phyloP scores from a whole-genome alignment of 1,140 invertebrate species.

The Eupeodes corollae region DNA sequence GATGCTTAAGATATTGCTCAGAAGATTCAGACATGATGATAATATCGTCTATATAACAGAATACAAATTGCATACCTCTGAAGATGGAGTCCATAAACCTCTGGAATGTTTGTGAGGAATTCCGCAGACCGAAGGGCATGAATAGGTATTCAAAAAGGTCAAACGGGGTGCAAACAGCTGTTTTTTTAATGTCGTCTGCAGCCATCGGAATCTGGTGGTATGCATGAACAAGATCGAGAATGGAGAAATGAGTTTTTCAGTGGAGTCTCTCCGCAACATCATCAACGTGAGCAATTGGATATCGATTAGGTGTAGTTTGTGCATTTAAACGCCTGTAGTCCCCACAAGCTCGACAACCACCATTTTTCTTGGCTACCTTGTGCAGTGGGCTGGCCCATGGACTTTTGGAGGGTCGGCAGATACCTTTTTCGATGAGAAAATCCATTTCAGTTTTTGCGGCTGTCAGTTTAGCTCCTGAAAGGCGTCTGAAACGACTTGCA shows the following conservation, averaged over 20 bases:
- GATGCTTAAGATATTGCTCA: conserved; percentile 22
- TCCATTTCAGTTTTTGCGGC: conserved; percentile 22
- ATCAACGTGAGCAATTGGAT: conserved; percentile 22
- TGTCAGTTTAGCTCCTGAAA: conserved; percentile 25
- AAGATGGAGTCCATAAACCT: conserved; percentile 41
- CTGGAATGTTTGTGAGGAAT: conserved; percentile 38
- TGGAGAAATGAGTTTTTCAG: conserved; percentile 34
- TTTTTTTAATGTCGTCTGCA: conserved; percentile 29
- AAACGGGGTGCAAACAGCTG: conserved; percentile 30
- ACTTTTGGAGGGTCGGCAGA: conserved; percentile 30
- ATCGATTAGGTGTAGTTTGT: conserved; percentile 28
- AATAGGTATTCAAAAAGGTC: conserved; percentile 18
- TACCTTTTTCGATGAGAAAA: conserved; percentile 21
- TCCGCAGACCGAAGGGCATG: conserved; percentile 27
- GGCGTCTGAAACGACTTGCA: conserved; percentile 22
- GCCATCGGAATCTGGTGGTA: conserved; percentile 38
- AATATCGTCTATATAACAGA: conserved; percentile 32
- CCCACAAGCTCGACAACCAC: conserved; percentile 30
- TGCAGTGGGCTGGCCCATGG: conserved; percentile 39
- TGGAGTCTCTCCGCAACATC: conserved; percentile 27
- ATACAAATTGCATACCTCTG: conserved; percentile 20
- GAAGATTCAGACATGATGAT: conserved; percentile 22
- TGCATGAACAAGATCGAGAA: conserved; percentile 39
- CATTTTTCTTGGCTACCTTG: conserved; percentile 35
- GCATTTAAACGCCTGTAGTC: conserved; percentile 40